Percentiles rank a stretch among this genome's conserved stretches.
Conservation (phyloP, 1,140 invertebrate genomes). For the Drosophila baimaii region DNA sequence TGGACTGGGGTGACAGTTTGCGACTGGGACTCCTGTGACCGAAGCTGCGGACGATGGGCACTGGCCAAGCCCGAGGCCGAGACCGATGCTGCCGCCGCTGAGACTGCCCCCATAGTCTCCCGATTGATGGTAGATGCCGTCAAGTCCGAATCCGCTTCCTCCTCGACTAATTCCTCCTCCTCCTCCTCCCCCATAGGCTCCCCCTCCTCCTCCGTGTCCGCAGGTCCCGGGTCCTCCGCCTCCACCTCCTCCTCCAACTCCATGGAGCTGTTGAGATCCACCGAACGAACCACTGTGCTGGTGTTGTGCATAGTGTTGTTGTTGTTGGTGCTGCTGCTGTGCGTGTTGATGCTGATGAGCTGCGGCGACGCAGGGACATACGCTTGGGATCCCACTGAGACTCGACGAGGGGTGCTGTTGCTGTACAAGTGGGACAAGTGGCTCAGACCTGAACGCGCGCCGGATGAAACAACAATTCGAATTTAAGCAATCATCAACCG, state of each 20-base stretch:
- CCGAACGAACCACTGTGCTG: constrained; percentile 76
- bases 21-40: constrained; percentile 83
- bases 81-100: constrained; percentile 66
- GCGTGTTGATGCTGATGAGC: constrained; percentile 79
- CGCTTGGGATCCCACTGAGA: constrained; percentile 84
- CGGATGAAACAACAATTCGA: constrained; percentile 39
- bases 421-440: constrained; percentile 84
- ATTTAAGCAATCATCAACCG: constrained; percentile 29
- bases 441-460: constrained; percentile 78
- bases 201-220: constrained; percentile 77
- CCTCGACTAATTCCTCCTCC: constrained; percentile 82
- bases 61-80: constrained; percentile 67
- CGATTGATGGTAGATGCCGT: constrained; percentile 84
- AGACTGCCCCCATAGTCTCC: constrained; percentile 83
- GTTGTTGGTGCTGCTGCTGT: constrained; percentile 69
- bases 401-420: constrained; percentile 84
- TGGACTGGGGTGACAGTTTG: constrained; percentile 84
- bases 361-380: constrained; percentile 83
- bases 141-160: constrained; percentile 84
- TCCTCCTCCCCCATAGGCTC: constrained; percentile 75
- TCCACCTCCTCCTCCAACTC: constrained; percentile 81
- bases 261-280: constrained; percentile 84
- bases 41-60: constrained; percentile 82
- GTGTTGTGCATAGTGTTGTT: constrained; percentile 78
- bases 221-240: constrained; percentile 61